Base-by-base conservation (phyloP, 2,888 invertebrate genomes). In the Congeria kusceri region DNA sequence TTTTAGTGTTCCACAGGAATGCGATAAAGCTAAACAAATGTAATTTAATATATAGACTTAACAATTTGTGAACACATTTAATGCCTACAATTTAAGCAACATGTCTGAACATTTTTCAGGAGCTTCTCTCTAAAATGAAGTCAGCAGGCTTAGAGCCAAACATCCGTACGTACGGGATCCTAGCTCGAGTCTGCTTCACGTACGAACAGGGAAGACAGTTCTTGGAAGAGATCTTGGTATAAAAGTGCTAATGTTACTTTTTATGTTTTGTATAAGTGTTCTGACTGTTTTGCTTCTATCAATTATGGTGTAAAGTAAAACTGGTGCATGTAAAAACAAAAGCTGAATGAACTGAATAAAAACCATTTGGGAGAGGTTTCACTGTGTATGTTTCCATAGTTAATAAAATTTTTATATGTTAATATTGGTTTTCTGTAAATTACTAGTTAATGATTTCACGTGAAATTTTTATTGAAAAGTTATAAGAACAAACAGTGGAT, bases 141-240 rank as follows among this genome's bases (percentile, higher is more conserved):
- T 69, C 76, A 20, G 28, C 84, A 18, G 65, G 78, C 15, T 53
- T 92, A 23, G 57, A 69, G 13, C 90, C 91, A 0, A 86, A 91
- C 74, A 83, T 90, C 49, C 67, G 97, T 87, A 98, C 98, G 0
- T 98, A 96, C 94, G 98, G 98, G 56, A 96, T 96, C 1, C 93
- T 98, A 76, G 96, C 98, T 0, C 93, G 98, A 88, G 95, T 96
- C 15, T 98, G 98, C 92, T 94, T 93, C 76, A 95, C 94, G 5
- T 94, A 95, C 84, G 94, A 95, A 39, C 95, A 95, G 87, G 96
- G 96, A 4, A 92, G 94, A 63, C 94, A 95, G 85, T 94, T 98
- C 11, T 90, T 98, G 0, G 92, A 94, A 46, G 95, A 96, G 91
- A 96, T 98, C 96, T 94, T 95, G 70, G 94, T 94, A 61, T 95